A percentile compares a stretch with the other conserved stretches of the same genome.
phyloP scores from a whole-genome alignment of 2,888 invertebrate species.

The Metellina segmentata region DNA sequence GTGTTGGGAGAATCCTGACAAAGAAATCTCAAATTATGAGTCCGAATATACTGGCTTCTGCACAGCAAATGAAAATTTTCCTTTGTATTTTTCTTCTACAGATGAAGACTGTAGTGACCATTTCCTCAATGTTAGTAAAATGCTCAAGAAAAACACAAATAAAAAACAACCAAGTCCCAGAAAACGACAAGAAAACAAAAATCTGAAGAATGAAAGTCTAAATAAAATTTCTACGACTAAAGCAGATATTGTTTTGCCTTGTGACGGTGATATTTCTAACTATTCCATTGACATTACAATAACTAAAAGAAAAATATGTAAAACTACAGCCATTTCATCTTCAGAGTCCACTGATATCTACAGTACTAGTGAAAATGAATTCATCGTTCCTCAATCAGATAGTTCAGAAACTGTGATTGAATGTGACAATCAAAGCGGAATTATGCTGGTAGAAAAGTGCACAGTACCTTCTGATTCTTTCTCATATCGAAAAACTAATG shows the following conservation, averaged over 20 bases:
- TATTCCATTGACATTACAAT: not conserved
- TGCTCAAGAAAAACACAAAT: slow-evolving; percentile 18
- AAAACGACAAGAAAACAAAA: not conserved
- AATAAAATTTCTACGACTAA: not conserved
- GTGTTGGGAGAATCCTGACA: not conserved
- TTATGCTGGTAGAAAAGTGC: slow-evolving; percentile 36
- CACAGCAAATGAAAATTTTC: slow-evolving; percentile 55
- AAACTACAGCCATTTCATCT: not conserved
- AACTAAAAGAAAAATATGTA: not conserved
- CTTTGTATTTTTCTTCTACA: slow-evolving; percentile 35
- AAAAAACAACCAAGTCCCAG: slow-evolving; percentile 1
- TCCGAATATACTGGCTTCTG: not conserved
- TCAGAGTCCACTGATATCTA: slow-evolving; percentile 16
- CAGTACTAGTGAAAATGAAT: slow-evolving; percentile 5
- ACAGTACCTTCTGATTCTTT: not conserved
- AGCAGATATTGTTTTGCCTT: not conserved
- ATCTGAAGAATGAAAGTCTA: not conserved
- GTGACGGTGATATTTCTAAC: not conserved
- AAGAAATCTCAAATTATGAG: not conserved
- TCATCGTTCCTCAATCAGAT: not conserved
- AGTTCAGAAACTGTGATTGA: slow-evolving; percentile 22
- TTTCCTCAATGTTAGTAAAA: slow-evolving; percentile 45
- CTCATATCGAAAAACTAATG: not conserved
- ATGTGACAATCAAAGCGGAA: slow-evolving; percentile 49
- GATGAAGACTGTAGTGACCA: slow-evolving; percentile 42